Base-by-base conservation (phyloP, 2,888 invertebrate species). In the Tanytarsus gracilentus region DNA sequence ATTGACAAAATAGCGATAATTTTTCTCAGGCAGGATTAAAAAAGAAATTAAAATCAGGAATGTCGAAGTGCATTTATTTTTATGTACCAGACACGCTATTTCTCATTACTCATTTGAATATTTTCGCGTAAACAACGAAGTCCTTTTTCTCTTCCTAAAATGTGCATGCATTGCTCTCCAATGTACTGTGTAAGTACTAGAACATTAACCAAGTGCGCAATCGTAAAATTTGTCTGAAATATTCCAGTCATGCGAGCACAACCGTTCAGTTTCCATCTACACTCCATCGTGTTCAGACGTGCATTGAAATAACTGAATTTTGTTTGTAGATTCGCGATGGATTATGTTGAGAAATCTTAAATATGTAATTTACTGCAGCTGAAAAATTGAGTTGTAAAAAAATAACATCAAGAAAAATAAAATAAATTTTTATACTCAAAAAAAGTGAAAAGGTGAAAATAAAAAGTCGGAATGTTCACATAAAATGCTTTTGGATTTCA, bases 101-200 rank as follows among this genome's bases (percentile, higher is more conserved):
- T 23, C 18, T 44, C 44, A 44, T 44, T n/a, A n/a, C n/a, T 44
- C 44, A 44, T 44, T 44, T 44, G 23, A 18, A 44, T 44, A 44
- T 44, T 23, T 23, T 44, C 44, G 44, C 44, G 44, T 44, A 44
- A 44, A 44, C 44, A 44, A 44, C 44, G 23, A 44, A 44, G 23
- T 36, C 14, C 36, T 14, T 16, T 36, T 36, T 16, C 16, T 36
- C 36, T 16, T 36, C 14, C n/a, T 36, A 14, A 11, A 33, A 33
- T 33, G n/a, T 11, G 18, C 11, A 21, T 23, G 21, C 23, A 8
- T 33, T 40, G 4, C 6, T 33, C n/a, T 21, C 18, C 40, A 21
- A 4, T 8, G 4, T 8, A 8, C 4, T 11, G 6, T 36, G n/a
- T 36, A n/a, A n/a, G 44, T 44, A 44, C 44, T 44, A 44, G 44